Conservation (phyloP, 23 tunicate species). For the Botrylloides violaceus region DNA sequence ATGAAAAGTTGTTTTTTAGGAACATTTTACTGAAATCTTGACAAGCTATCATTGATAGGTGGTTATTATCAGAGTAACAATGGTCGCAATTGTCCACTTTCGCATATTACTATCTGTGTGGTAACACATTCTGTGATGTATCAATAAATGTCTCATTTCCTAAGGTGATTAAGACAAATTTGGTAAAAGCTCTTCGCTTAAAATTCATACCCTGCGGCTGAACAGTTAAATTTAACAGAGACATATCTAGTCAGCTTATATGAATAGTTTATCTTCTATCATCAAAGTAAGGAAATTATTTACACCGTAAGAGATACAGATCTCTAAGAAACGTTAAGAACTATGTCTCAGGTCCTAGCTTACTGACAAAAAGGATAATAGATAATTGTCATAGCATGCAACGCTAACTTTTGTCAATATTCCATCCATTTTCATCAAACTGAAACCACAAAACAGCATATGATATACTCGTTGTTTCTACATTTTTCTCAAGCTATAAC, state of each 20-base stretch:
- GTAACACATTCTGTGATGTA: slow-evolving; percentile 1
- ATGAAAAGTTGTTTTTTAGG: too few relatives aligned
- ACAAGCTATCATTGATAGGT: too few relatives aligned
- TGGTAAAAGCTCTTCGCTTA: not conserved
- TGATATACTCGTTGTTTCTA: not conserved
- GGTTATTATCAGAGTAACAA: too few relatives aligned
- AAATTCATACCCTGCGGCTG: not conserved
- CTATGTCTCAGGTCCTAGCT: too few relatives aligned
- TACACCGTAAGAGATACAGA: not conserved
- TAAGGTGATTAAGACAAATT: not conserved
- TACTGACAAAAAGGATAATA: too few relatives aligned
- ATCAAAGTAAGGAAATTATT: not conserved
- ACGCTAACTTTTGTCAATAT: not conserved
- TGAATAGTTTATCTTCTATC: not conserved
- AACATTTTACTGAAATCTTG: too few relatives aligned
- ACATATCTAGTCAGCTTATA: not conserved
- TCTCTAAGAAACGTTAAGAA: too few relatives aligned
- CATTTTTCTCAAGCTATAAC: not conserved
- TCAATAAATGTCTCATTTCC: slow-evolving; percentile 1
- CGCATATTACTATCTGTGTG: not conserved
- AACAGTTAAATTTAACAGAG: not conserved
- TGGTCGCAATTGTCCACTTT: not conserved
- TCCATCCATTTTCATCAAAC: not conserved
- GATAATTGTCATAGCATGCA: too few relatives aligned
- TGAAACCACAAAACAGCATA: not conserved